phyloP scores from a whole-genome alignment of 2,888 invertebrate species.

The Nymphalis urticae region DNA sequence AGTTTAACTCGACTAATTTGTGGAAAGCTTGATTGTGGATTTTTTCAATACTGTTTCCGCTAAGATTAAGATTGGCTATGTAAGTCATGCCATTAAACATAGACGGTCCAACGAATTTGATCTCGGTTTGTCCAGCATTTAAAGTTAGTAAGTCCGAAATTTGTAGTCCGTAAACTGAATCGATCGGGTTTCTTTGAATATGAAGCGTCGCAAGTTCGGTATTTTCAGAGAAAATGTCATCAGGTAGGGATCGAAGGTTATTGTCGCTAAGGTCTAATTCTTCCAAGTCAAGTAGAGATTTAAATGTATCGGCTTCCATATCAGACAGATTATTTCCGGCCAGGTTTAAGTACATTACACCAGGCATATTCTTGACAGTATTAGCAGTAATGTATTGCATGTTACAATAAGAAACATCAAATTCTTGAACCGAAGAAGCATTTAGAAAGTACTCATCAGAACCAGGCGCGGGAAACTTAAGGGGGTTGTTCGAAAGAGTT shows the following conservation, averaged over 20 bases:
- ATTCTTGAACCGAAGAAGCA: conserved; percentile 84
- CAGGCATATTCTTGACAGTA: conserved; percentile 84
- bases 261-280: conserved; percentile 89
- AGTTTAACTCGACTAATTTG: conserved; percentile 84
- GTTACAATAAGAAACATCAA: conserved; percentile 87
- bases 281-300: conserved; percentile 83
- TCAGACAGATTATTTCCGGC: conserved; percentile 85
- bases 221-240: conserved; percentile 85
- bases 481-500: conserved; percentile 85
- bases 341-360: conserved; percentile 85
- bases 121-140: conserved; percentile 86
- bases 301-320: conserved; percentile 83
- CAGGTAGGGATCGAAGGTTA: conserved; percentile 82
- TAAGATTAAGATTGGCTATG: conserved; percentile 85
- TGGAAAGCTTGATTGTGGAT: conserved; percentile 87
- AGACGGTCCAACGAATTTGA: conserved; percentile 83
- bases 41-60: conserved; percentile 85
- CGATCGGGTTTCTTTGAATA: conserved; percentile 86
- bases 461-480: conserved; percentile 72
- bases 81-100: conserved; percentile 84
- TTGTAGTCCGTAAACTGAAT: conserved; percentile 82
- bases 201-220: conserved; percentile 85
- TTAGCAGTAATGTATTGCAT: conserved; percentile 83
- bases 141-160: conserved; percentile 84
- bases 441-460: conserved; percentile 79